Percentiles rank a stretch among this genome's conserved stretches.
Evolutionary conservation across 2,113 vertebrate genomes (phyloP).

Genomic region (Naja naja): DNA sequence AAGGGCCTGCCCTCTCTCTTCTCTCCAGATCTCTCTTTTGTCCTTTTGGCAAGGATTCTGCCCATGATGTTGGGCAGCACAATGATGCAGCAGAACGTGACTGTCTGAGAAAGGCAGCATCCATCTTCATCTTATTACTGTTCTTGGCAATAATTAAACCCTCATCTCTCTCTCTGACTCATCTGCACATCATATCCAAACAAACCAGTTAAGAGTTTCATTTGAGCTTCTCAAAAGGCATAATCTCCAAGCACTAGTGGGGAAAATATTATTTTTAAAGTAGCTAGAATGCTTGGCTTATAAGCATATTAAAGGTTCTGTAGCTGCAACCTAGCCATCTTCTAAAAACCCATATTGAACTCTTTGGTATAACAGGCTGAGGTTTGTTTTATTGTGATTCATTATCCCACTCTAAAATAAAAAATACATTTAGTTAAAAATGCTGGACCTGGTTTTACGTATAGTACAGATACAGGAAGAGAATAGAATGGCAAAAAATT

Average conservation of each 20-base stretch:
- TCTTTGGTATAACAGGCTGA: background rate
- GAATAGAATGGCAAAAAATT: background rate
- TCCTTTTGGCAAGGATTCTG: slow-evolving; percentile 25
- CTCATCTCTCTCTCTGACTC: slow-evolving; percentile 65
- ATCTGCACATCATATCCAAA: slow-evolving; percentile 56
- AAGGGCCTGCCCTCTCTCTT: slow-evolving; percentile 39
- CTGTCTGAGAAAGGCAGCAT: slow-evolving; percentile 64
- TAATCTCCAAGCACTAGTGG: background rate
- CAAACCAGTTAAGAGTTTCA: slow-evolving; percentile 48
- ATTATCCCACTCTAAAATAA: background rate
- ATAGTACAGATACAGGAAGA: background rate
- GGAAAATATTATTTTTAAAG: accelerated
- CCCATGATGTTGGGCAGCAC: slow-evolving; percentile 44
- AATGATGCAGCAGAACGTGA: slow-evolving; percentile 65
- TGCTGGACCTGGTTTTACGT: background rate
- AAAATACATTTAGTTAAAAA: background rate
- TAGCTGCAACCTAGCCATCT: background rate
- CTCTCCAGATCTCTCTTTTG: slow-evolving; percentile 41
- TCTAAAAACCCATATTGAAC: background rate
- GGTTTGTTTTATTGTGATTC: background rate
- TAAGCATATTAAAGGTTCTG: background rate
- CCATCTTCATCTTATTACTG: slow-evolving; percentile 44
- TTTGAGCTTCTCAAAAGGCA: background rate
- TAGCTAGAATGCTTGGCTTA: background rate
- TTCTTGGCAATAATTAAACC: slow-evolving; percentile 58